Evolutionary conservation across 2,113 vertebrate species (phyloP).

Genomic region (Sphyrna mokarran): DNA sequence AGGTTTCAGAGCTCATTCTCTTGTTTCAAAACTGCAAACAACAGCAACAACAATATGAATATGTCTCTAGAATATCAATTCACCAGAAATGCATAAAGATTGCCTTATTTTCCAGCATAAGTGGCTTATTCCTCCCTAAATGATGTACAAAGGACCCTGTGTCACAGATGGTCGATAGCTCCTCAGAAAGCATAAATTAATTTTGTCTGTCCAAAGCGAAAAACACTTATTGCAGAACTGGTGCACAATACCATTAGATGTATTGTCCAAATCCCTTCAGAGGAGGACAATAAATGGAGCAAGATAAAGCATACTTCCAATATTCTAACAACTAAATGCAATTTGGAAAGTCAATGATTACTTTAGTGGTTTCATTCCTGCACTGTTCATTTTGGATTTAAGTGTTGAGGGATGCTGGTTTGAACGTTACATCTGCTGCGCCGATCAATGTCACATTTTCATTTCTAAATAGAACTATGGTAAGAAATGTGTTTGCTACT

Average conservation of each 20-base stretch:
- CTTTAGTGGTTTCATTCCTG: conserved; percentile 9
- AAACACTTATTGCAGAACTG: not conserved
- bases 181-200: conserved; percentile 20
- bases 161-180: not conserved
- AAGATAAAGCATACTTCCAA: conserved; percentile 29
- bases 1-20: not conserved
- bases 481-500: not conserved
- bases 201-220: not conserved
- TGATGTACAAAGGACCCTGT: not conserved
- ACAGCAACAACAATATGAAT: not conserved
- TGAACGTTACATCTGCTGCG: not conserved
- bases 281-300: not conserved
- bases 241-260: not conserved
- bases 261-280: conserved; percentile 12
- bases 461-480: not conserved
- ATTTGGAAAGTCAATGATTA: conserved; percentile 30
- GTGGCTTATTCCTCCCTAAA: not conserved
- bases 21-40: not conserved
- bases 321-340: not conserved
- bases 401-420: not conserved
- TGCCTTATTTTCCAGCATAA: not conserved
- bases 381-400: conserved; percentile 10
- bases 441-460: conserved; percentile 8
- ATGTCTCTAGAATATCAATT: conserved; percentile 22
- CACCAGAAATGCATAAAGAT: not conserved